Conservation (phyloP, 2,113 vertebrate species). For the Cochlearius cochlearius region DNA sequence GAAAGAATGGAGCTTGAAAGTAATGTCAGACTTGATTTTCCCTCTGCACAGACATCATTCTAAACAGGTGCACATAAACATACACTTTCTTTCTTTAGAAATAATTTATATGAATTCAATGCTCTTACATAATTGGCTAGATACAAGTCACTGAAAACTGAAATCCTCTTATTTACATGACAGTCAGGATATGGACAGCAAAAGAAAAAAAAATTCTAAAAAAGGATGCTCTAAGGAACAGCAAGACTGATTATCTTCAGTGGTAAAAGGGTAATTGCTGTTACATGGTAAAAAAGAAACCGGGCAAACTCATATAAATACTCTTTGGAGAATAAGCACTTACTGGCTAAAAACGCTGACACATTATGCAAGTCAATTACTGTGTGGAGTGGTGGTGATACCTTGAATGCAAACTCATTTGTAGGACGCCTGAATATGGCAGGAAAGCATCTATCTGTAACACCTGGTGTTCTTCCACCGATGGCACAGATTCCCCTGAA, state of each 20-base stretch:
- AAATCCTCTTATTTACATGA: neutral
- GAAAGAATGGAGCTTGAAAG: neutral
- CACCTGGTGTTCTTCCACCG: neutral
- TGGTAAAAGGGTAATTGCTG: constrained; percentile 5
- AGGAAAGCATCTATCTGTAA: neutral
- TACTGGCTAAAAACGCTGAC: neutral
- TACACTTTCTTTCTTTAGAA: neutral
- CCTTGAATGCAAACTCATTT: neutral
- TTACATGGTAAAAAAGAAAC: neutral
- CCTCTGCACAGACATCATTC: neutral
- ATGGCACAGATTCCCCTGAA: neutral
- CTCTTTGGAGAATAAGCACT: neutral
- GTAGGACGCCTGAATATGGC: neutral
- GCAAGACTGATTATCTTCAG: neutral
- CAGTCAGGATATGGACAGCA: neutral
- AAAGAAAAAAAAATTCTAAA: neutral
- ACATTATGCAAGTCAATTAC: neutral
- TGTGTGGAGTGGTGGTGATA: neutral
- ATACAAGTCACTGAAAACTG: neutral
- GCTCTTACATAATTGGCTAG: neutral
- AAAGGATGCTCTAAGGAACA: neutral
- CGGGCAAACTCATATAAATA: neutral
- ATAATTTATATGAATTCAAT: neutral
- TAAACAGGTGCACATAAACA: neutral
- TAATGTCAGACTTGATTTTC: constrained; percentile 5